A percentile compares a stretch with the other conserved stretches of the same genome.
phyloP scores from a whole-genome alignment of 2,113 vertebrate genomes.

The Dipodomys stephensi region DNA sequence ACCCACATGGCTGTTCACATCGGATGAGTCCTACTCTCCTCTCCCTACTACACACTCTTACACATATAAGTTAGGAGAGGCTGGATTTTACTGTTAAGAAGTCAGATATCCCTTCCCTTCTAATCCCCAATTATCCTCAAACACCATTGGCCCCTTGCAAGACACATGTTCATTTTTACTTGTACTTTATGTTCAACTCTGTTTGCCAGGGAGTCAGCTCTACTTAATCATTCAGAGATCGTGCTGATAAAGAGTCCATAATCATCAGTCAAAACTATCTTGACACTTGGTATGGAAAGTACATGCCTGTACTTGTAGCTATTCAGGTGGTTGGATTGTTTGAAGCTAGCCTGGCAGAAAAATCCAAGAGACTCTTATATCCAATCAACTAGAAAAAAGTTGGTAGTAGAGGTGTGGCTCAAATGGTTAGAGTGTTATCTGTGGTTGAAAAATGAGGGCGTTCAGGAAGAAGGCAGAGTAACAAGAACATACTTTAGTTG shows the following conservation, averaged over 20 bases:
- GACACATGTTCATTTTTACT: neutral
- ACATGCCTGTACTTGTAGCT: too few relatives aligned
- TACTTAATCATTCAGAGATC: neutral
- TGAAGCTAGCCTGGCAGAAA: too few relatives aligned
- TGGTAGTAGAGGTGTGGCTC: too few relatives aligned
- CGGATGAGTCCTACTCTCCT: neutral
- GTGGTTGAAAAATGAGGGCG: too few relatives aligned
- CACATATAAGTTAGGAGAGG: neutral
- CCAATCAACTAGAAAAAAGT: too few relatives aligned
- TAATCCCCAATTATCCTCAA: neutral
- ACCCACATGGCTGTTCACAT: neutral
- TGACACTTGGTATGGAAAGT: neutral
- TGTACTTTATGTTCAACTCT: neutral
- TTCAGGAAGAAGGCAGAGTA: too few relatives aligned
- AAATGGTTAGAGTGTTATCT: too few relatives aligned
- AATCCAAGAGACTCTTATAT: too few relatives aligned
- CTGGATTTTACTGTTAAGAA: neutral
- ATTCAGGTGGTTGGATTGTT: too few relatives aligned
- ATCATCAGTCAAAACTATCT: neutral
- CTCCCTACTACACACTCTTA: rapidly evolving
- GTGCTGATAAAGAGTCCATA: neutral
- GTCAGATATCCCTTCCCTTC: neutral
- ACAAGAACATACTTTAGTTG: too few relatives aligned
- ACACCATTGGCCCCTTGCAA: neutral
- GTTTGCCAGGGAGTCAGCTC: neutral